Percentiles rank a stretch among this genome's conserved stretches.
Evolutionary conservation across 1,140 invertebrate genomes (phyloP).

Genomic region (Plectrocnemia conspersa): DNA sequence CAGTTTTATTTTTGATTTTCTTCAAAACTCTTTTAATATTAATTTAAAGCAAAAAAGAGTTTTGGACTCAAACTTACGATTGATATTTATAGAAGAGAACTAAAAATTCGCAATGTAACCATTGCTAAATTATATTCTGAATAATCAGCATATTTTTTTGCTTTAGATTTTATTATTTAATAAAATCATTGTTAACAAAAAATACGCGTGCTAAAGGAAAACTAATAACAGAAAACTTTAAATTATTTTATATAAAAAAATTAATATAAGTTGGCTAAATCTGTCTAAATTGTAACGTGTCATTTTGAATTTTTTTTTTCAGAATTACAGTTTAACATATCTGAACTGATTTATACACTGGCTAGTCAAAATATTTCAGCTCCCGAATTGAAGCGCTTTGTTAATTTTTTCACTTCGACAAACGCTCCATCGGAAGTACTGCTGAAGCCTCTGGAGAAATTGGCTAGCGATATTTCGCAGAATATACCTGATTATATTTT

Average conservation of each 20-base stretch:
- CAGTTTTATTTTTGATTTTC: no score
- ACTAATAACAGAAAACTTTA: not conserved
- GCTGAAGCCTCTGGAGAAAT: conserved; percentile 50
- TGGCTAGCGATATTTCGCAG: conserved; percentile 46
- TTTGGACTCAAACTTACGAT: no score
- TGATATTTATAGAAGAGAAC: no score
- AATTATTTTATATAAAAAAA: not conserved
- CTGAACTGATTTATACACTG: conserved; percentile 56
- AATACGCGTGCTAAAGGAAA: no score
- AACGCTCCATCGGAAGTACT: conserved; percentile 51
- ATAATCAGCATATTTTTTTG: no score
- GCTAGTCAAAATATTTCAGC: conserved; percentile 54
- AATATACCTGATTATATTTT: conserved; percentile 56
- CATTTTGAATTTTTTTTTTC: conserved; percentile 35
- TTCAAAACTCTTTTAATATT: no score
- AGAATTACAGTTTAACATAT: conserved; percentile 57
- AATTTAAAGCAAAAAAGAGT: no score
- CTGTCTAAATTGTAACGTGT: no score
- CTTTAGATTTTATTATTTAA: no score
- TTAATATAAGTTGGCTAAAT: not conserved
- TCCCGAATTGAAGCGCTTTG: conserved; percentile 51
- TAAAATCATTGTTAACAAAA: no score
- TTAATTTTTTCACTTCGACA: conserved; percentile 54
- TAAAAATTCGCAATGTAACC: no score
- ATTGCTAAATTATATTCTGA: no score